Evolutionary conservation across 2,113 vertebrate genomes (phyloP), one percentile per base, ranked within the genome.

Genomic region (Mesembrinibis cayennensis): DNA sequence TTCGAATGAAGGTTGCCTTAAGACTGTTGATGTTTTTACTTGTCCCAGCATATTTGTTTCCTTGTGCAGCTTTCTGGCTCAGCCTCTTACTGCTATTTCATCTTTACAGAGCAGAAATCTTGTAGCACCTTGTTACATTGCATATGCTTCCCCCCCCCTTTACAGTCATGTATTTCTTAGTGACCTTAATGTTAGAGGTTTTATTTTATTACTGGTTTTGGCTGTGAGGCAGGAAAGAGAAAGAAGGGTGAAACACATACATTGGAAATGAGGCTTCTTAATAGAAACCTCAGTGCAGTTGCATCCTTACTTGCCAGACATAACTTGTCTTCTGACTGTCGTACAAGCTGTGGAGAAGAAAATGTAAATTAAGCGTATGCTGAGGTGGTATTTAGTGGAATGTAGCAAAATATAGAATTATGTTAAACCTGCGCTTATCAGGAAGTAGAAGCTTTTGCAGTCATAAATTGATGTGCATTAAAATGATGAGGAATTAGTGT

Each of bases 1-100:
- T 92, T 77, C 62, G 3, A 81, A 47, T 7, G 70, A 82, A 79
- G 85, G 84, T 93, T 91, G 76, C 95, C 95, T 96, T 97, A 95
- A 97, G 77, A 90, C 87, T 97, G 84, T 94, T 87, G 56, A 77
- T 78, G 5, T 62, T 96, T 81, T 87, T 3, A 26, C 19, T 71
- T 21, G 56, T 82, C 78, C 30, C 50, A 92, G 76, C n/a, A 5
- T 85, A 56, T 77, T 73, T 85, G 26, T 76, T 20, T 29, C 36
- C 34, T 63, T 36, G 13, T 58, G 61, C 52, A 82, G 45, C 27
- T 92, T 82, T 53, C 79, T 91, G 86, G 34, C 40, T 72, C 80
- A 10, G 18, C n/a, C 32, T 89, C 55, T 80, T 50, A 76, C 66
- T 95, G 72, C 44, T 80, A 3, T 67, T 94, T 70, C 23, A 65